Base-by-base conservation (phyloP, 2,888 invertebrate species). In the Elaeidobius kamerunicus region DNA sequence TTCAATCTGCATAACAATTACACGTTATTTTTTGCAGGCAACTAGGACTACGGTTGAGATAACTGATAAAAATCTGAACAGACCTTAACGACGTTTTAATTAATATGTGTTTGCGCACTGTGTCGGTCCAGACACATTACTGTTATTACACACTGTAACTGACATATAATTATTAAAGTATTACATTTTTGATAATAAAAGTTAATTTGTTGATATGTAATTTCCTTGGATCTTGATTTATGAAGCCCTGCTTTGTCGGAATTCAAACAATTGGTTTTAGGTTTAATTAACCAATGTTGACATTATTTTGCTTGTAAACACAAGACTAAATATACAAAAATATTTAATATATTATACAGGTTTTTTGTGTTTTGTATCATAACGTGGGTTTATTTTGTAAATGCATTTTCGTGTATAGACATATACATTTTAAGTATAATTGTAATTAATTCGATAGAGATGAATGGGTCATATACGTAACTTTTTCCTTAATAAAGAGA, bases 41-140 rank as follows among this genome's bases (percentile, higher is more conserved):
- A 30, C 11, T 11, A 3, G 30, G 30, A 30, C 3, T 30, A 57
- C 57, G 56, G 58, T 59, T 43, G 49, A 48, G 30, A 43, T 57
- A 43, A 48, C 50, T 55, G 61, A 63, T 63, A 63, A 60, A 41
- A 60, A 60, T 61, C 60, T 51, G 56, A 56, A 61, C 56, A 59
- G 53, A 53, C 61, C 56, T n/a, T 61, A 63, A 62, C 56, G 63
- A 60, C 56, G 56, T 63, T 63, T 63, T 63, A 63, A 63, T 63
- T 63, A 60, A 58, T 55, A 60, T 59, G 55, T 60, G 56, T 52
- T 42, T 52, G 56, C 49, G 52, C 52, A 52, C 32, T 52, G 48
- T 56, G 56, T 36, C 43, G 38, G 44, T 36, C 48, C 35, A 39
- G 42, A 34, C 48, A 44, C 52, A 42, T 52, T 39, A 55, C 47